Percentiles rank a stretch among this genome's conserved stretches.
These are phyloP conservation scores for Palaemon carinicauda DNA, from an alignment of 1,140 invertebrate species.

Conservation along the genomic window DNA sequence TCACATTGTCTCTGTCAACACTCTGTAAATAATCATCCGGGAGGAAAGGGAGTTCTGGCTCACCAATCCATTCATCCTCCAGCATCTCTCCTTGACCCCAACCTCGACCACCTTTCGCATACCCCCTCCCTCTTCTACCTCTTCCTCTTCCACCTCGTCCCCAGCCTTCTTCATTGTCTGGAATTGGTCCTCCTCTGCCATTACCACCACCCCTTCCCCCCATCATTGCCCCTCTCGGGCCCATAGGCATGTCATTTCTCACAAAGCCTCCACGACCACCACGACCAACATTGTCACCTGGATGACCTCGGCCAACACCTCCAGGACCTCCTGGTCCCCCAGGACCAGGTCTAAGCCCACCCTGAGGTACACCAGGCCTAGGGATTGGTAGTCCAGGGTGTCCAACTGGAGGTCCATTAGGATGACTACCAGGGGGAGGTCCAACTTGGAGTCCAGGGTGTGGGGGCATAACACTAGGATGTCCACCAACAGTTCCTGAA, in stretches of 20 bases:
- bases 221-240: background rate
- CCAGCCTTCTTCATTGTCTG: conserved; percentile 7
- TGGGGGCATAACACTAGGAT: no score
- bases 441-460: background rate
- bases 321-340: background rate
- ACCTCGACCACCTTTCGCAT: background rate
- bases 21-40: conserved; percentile 50
- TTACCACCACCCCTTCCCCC: background rate
- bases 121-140: conserved; percentile 4
- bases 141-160: conserved; percentile 17
- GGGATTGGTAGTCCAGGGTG: background rate
- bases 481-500: no score
- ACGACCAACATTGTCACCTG: background rate
- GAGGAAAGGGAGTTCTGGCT: conserved; percentile 57
- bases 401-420: background rate
- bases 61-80: conserved; percentile 58
- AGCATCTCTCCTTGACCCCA: background rate
- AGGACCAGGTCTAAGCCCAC: background rate
- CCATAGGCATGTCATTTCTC: background rate
- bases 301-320: background rate
- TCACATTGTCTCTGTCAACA: conserved; percentile 56
- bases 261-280: background rate
- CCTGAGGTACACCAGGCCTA: background rate
- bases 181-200: background rate
- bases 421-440: background rate